Percentiles rank a stretch among this genome's conserved stretches.
phyloP scores from a whole-genome alignment of 2,797 vertebrate genomes.

The Enteromius mattozi region DNA sequence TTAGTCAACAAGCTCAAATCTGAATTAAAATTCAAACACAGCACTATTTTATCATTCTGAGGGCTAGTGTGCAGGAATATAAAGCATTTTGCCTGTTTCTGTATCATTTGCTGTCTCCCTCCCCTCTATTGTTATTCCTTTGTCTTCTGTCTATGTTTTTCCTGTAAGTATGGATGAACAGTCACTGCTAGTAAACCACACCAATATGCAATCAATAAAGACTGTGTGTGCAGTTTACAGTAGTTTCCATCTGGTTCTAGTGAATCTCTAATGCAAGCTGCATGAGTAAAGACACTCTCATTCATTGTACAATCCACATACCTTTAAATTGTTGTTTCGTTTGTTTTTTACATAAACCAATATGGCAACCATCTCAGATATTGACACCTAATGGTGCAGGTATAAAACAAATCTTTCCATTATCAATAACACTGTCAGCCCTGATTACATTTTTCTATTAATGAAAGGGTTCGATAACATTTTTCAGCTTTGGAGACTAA shows the following conservation, averaged over 20 bases:
- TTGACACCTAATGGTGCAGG: background rate
- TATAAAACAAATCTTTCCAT: background rate
- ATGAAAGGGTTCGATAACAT: background rate
- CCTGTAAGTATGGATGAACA: background rate
- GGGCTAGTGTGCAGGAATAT: background rate
- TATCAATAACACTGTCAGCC: background rate
- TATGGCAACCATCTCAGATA: background rate
- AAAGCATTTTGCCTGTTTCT: background rate
- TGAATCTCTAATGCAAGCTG: background rate
- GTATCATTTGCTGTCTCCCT: background rate
- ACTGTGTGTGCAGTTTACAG: background rate
- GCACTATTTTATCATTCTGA: conserved; percentile 18
- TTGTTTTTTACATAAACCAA: background rate
- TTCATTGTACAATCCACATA: background rate
- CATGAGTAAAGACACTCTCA: background rate
- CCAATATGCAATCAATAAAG: conserved; percentile 15
- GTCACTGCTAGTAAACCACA: conserved; percentile 18
- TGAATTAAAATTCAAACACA: conserved; percentile 23
- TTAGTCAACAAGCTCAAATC: background rate
- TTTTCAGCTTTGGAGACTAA: background rate
- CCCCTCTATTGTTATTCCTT: background rate
- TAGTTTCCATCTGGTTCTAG: background rate
- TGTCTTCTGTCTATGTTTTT: background rate
- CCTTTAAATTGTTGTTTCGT: background rate
- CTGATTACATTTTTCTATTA: background rate